Percentiles rank a stretch among this genome's conserved stretches.
These are phyloP conservation scores for Mormyrus hasselquistii DNA, from an alignment of 2,797 vertebrate genomes.

Conservation along the genomic window DNA sequence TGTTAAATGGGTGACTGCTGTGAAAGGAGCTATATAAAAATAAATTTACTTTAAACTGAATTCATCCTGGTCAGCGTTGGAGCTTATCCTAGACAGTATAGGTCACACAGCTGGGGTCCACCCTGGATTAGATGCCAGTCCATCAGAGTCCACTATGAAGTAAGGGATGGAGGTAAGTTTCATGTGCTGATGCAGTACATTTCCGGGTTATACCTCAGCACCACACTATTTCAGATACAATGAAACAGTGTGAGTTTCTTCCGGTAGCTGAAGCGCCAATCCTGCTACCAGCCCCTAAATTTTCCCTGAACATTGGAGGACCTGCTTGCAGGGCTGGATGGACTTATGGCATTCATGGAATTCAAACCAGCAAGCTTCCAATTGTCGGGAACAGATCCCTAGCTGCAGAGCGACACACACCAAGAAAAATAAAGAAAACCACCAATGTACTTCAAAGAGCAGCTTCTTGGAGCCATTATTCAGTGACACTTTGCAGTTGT, in stretches of 20 bases:
- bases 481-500: not conserved
- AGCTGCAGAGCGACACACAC: not conserved
- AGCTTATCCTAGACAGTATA: not conserved
- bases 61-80: not conserved
- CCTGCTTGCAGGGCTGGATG: not conserved
- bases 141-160: not conserved
- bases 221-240: not conserved
- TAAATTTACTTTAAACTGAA: not conserved
- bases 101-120: not conserved
- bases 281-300: not conserved
- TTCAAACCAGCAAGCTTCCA: not conserved
- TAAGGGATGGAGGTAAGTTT: not conserved
- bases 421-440: not conserved
- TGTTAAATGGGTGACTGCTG: not conserved
- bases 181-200: not conserved
- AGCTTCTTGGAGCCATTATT: not conserved
- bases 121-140: not conserved
- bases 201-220: not conserved
- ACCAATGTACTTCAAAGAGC: not conserved
- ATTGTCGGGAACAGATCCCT: not conserved
- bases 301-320: not conserved
- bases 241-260: not conserved
- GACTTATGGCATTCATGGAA: not conserved
- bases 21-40: not conserved
- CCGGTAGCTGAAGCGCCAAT: not conserved